Evolutionary conservation across 2,797 vertebrate genomes (phyloP).

Genomic region (Acrossocheilus wenchowensis): DNA sequence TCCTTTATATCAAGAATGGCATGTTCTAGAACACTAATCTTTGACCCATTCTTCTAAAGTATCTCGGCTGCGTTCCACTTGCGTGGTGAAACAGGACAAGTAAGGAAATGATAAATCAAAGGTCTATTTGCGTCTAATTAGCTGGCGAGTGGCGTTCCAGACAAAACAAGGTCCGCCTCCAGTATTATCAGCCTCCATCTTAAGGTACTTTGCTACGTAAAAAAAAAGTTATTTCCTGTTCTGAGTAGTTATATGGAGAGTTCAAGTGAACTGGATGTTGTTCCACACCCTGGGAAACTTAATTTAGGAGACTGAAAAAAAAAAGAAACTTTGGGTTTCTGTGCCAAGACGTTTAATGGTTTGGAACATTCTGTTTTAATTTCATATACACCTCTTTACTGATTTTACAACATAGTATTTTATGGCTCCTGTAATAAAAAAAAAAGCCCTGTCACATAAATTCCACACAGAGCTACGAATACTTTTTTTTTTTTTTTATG

Average conservation of each 20-base stretch:
- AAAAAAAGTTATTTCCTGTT: constrained; percentile 90
- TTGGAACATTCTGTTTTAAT: neutral
- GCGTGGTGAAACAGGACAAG: constrained; percentile 73
- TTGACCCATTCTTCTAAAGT: constrained; percentile 29
- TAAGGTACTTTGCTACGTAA: constrained; percentile 81
- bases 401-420: neutral
- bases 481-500: neutral
- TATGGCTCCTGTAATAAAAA: neutral
- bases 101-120: constrained; percentile 82
- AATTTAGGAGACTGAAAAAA: constrained; percentile 24
- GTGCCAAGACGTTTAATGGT: constrained; percentile 6
- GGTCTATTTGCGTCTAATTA: constrained; percentile 75
- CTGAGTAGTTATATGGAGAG: constrained; percentile 65
- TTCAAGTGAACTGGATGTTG: constrained; percentile 43
- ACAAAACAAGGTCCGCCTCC: constrained; percentile 76
- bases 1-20: constrained; percentile 4
- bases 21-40: constrained; percentile 44
- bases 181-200: constrained; percentile 88
- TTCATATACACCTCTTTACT: neutral
- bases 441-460: neutral
- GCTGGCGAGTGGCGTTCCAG: constrained; percentile 74
- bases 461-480: neutral
- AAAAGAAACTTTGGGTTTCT: neutral
- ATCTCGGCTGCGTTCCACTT: constrained; percentile 66
- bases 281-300: constrained; percentile 34